A percentile compares a stretch with the other conserved stretches of the same genome.
Conservation (phyloP, 2,888 invertebrate genomes). For the Dyspetes luteomarginatus region DNA sequence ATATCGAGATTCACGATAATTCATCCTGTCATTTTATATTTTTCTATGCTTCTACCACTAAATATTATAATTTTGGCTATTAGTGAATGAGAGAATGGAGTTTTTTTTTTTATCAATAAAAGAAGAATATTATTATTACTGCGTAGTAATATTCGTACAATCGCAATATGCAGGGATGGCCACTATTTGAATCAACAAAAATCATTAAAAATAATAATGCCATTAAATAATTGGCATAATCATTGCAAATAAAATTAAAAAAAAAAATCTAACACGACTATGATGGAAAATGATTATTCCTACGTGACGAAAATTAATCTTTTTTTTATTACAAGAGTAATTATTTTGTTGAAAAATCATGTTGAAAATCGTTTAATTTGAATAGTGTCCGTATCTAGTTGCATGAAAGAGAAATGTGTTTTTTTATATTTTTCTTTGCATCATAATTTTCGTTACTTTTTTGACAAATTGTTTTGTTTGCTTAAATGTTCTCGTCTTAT, state of each 20-base stretch:
- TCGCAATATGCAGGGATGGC: conserved; percentile 3
- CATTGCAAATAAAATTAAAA: no score
- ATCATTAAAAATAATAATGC: not conserved
- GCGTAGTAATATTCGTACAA: conserved; percentile 22
- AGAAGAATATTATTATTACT: conserved; percentile 15
- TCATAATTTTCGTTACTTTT: not conserved
- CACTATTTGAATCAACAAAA: conserved; percentile 5
- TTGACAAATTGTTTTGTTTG: no score
- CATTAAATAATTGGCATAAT: conserved; percentile 11
- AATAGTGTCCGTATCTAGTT: not conserved
- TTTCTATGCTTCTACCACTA: conserved; percentile 24
- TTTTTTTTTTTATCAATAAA: not conserved
- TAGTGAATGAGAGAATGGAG: conserved; percentile 20
- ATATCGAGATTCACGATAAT: not conserved
- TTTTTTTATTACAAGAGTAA: not conserved
- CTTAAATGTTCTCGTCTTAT: no score
- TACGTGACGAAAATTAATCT: no score
- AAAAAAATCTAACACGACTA: no score
- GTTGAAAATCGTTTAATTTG: not conserved
- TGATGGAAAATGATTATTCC: no score
- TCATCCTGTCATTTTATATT: not conserved
- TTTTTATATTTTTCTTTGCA: not conserved
- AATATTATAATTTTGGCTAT: conserved; percentile 20
- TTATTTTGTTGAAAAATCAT: not conserved
- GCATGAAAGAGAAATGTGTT: not conserved